Base-by-base conservation (phyloP, 2,888 invertebrate species). In the Kryphioiulus occultus region DNA sequence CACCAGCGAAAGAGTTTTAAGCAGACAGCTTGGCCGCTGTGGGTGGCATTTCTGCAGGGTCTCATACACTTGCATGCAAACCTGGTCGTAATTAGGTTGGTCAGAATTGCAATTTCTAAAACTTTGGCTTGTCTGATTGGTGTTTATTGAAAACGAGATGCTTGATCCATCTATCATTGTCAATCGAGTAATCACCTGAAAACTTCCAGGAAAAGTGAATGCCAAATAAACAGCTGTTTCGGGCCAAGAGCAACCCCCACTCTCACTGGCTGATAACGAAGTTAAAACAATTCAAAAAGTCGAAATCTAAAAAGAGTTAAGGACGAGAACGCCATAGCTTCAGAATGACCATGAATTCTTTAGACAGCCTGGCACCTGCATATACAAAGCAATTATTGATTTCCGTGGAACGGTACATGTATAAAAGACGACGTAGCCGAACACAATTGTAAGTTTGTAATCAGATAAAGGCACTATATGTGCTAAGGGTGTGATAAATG, bases 281-380 rank as follows among this genome's bases (percentile, higher is more conserved):
- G n/a, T n/a, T n/a, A n/a, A 26, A 78, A 78, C 78, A 78, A 12
- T 44, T 53, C n/a, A 78, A 78, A 78, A 78, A 30, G 12, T n/a
- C 26, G 10, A 26, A 68, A 68, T 35, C 7, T 7, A 68, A 68
- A 26, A 78, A 30, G 4, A 26, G 30, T 78, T 78, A 32, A 78
- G 59, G 22, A 15, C 12, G 30, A 78, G 78, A 22, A 68, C 30
- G 30, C 17, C 30, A 68, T 15, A 32, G 15, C 78, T 12, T 15
- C 15, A 78, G 17, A 78, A 78, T 78, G 78, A 17, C 78, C 30
- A 78, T 78, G 78, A 30, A 78, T 78, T 78, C 22, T 26, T 78
- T 78, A 78, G 78, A 78, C 78, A 78, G 78, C 78, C 30, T 78
- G 78, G 78, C 12, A 78, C 78, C 26, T 32, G 30, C 30, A 30